A percentile compares a stretch with the other conserved stretches of the same genome.
Evolutionary conservation across 2,113 vertebrate genomes (phyloP).

Genomic region (Rhagologus leucostigma): DNA sequence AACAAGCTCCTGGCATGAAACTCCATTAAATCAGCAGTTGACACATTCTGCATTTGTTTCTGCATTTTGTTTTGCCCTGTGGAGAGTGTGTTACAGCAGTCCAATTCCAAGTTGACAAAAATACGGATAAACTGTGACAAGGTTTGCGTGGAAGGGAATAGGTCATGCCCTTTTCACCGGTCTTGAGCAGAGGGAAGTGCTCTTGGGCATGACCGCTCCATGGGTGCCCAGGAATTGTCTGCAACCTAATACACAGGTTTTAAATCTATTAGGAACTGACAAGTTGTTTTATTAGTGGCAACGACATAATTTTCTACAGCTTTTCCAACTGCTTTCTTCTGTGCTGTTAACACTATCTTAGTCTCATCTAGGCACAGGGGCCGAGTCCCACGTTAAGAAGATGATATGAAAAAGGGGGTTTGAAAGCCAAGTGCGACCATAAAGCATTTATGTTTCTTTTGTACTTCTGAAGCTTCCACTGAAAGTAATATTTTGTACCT

Average conservation of each 20-base stretch:
- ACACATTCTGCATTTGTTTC: conserved; percentile 58
- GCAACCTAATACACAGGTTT: conserved; percentile 37
- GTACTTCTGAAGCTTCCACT: conserved; percentile 34
- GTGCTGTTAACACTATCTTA: not conserved
- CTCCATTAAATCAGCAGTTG: conserved; percentile 47
- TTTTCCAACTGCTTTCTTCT: conserved; percentile 27
- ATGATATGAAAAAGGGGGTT: not conserved
- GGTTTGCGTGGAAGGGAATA: conserved; percentile 64
- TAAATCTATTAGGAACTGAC: conserved; percentile 55
- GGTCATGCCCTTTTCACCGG: conserved; percentile 64
- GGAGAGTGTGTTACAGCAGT: conserved; percentile 52
- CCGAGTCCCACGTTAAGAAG: not conserved
- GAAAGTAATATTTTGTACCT: conserved; percentile 58
- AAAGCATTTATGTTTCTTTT: conserved; percentile 44
- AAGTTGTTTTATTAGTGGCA: conserved; percentile 48
- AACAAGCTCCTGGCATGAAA: conserved; percentile 47
- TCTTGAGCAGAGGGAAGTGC: conserved; percentile 49
- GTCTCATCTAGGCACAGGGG: not conserved
- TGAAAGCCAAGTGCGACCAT: not conserved
- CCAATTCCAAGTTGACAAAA: conserved; percentile 58
- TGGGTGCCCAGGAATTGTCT: conserved; percentile 38
- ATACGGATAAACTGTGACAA: conserved; percentile 59
- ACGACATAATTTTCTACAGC: conserved; percentile 22
- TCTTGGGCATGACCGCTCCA: conserved; percentile 49
- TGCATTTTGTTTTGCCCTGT: conserved; percentile 62